These are phyloP conservation scores for Leptocoma aspasia DNA, from an alignment of 2,113 vertebrate species.

Conservation along the genomic window DNA sequence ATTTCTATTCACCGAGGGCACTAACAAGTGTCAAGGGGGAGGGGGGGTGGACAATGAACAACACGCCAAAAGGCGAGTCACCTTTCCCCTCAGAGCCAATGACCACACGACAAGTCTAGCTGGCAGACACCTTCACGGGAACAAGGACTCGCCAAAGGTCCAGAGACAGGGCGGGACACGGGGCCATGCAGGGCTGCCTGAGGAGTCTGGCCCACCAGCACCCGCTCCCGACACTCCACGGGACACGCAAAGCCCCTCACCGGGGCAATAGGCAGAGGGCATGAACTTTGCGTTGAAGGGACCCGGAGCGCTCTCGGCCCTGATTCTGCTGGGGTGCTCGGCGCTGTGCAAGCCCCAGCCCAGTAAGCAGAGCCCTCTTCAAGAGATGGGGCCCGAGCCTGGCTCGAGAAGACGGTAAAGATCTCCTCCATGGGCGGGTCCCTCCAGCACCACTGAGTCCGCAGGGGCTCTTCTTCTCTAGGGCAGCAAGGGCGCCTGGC, in stretches of 20 bases:
- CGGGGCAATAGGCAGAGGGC: too few relatives aligned
- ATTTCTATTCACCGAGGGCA: background rate
- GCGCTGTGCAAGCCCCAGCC: background rate
- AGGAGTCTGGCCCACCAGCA: background rate
- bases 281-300: background rate
- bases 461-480: background rate
- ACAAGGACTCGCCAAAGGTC: background rate
- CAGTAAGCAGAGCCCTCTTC: background rate
- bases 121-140: background rate
- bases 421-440: accelerated
- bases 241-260: background rate
- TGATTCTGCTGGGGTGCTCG: background rate
- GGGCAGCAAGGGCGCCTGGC: background rate
- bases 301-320: accelerated
- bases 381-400: too few relatives aligned
- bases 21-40: background rate
- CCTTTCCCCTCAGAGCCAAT: background rate
- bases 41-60: accelerated
- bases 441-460: background rate
- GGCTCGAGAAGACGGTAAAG: background rate
- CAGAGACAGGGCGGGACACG: accelerated
- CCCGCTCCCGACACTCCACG: background rate
- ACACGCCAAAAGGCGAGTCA: background rate
- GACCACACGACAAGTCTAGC: too few relatives aligned
- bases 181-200: background rate